Evolutionary conservation across 1,140 invertebrate species (phyloP), one percentile per base, ranked within the genome.

Genomic region (Nixonia krombeini): DNA sequence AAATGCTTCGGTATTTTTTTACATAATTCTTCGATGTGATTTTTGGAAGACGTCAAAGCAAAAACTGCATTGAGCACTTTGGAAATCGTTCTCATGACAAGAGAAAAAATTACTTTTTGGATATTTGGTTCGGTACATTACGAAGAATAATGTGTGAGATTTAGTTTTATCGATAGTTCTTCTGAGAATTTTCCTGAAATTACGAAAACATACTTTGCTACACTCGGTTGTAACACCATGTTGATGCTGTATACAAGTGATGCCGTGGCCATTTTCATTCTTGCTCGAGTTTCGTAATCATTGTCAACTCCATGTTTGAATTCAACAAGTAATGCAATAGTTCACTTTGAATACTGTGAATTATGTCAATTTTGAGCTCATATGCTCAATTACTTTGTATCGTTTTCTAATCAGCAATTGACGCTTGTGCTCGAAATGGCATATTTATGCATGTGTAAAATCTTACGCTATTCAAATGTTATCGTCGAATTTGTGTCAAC

Each of bases 241-340:
- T 80, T 77, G 73, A 73, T 75, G 70, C 63, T 70, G 76, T 76
- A 74, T 74, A 68, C 72, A 75, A 80, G 70, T 75, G 75, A 78
- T 82, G 75, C 79, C 78, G 81, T 80, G 76, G 82, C 81, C 82
- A 85, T 85, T 83, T 85, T 83, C 75, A 76, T 79, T 73, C 78
- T 76, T 79, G 72, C 80, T 74, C 74, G 75, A 78, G 76, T 85
- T 84, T 83, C 81, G 83, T 84, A 85, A 85, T 82, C 82, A 75
- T 79, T 82, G 78, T 82, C 81, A 83, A 78, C 79, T 78, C 79
- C 80, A 84, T 84, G 80, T 82, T 83, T 80, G 80, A 81, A 82
- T 83, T 85, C 78, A 82, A 83, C 82, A 81, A 85, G 80, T 83
- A 83, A 70, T 65, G 67, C 57, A 58, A 62, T 70, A 62, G 61